Conservation (phyloP, 2,797 vertebrate species). For the Bryconaethiops microstoma region DNA sequence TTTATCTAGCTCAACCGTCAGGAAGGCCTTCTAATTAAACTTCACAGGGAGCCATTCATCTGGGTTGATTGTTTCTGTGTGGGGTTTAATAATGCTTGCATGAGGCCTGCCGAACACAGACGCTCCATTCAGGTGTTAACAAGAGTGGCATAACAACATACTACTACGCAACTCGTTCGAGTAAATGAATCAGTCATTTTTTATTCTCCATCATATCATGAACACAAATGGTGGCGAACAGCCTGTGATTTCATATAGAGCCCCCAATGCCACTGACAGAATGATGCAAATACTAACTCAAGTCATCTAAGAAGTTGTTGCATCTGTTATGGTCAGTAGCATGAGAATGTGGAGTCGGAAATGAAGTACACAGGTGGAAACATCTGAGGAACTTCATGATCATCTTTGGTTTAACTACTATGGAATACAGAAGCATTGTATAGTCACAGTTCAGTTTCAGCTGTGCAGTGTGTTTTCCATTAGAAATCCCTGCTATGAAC, state of each 20-base stretch:
- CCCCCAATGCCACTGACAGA: background rate
- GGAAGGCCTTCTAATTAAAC: conserved; percentile 62
- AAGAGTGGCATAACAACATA: conserved; percentile 43
- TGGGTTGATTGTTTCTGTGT: conserved; percentile 62
- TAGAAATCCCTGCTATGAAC: background rate
- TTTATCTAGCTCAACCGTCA: conserved; percentile 60
- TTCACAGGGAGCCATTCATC: conserved; percentile 64
- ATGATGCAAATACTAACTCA: background rate
- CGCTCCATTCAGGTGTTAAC: conserved; percentile 62
- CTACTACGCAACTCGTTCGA: conserved; percentile 20
- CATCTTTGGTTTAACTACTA: background rate
- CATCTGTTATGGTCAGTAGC: background rate
- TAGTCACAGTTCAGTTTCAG: background rate
- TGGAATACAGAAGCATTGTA: background rate
- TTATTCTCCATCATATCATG: conserved; percentile 28
- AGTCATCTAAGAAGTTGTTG: background rate
- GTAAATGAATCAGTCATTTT: conserved; percentile 24
- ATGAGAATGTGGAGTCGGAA: background rate
- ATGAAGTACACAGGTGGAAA: background rate
- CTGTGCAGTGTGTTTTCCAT: background rate
- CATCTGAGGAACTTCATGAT: background rate
- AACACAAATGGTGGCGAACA: conserved; percentile 36
- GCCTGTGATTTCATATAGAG: background rate
- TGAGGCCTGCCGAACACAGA: conserved; percentile 51
- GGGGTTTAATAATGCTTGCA: conserved; percentile 61